Evolutionary conservation across 2,113 vertebrate genomes (phyloP).

Genomic region (Hydropotes inermis): DNA sequence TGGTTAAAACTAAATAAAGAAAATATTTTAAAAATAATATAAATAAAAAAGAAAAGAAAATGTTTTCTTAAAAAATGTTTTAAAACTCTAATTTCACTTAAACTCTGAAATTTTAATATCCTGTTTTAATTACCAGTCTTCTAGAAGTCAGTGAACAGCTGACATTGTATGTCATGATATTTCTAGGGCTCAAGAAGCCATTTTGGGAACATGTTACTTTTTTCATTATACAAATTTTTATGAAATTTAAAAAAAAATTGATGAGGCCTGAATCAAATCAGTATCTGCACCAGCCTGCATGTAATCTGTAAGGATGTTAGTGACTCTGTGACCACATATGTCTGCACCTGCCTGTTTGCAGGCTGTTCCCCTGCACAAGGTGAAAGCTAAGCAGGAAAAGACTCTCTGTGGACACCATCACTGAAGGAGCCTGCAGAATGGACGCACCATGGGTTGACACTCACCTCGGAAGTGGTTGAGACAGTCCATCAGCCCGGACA

Average conservation of each 20-base stretch:
- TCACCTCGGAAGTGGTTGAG: not conserved
- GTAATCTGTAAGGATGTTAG: not conserved
- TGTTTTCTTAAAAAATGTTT: not conserved
- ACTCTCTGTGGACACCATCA: not conserved
- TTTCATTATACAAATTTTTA: not conserved
- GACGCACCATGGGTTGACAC: too few species aligned
- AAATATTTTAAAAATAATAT: not conserved
- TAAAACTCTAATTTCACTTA: not conserved
- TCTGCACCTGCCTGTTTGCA: not conserved
- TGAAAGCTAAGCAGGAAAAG: not conserved
- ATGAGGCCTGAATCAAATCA: not conserved
- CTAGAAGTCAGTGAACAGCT: not conserved
- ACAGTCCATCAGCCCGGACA: not conserved
- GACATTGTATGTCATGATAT: not conserved
- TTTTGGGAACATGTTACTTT: not conserved
- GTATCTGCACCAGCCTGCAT: not conserved
- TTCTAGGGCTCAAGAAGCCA: not conserved
- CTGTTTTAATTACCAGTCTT: not conserved
- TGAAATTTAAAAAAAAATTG: not conserved
- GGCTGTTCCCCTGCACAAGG: not conserved
- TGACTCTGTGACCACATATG: not conserved
- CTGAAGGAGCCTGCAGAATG: rapidly evolving
- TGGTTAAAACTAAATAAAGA: not conserved
- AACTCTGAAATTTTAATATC: not conserved
- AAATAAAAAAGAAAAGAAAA: not conserved